Conservation (phyloP, 2,888 invertebrate genomes). For the Seira musarum region DNA sequence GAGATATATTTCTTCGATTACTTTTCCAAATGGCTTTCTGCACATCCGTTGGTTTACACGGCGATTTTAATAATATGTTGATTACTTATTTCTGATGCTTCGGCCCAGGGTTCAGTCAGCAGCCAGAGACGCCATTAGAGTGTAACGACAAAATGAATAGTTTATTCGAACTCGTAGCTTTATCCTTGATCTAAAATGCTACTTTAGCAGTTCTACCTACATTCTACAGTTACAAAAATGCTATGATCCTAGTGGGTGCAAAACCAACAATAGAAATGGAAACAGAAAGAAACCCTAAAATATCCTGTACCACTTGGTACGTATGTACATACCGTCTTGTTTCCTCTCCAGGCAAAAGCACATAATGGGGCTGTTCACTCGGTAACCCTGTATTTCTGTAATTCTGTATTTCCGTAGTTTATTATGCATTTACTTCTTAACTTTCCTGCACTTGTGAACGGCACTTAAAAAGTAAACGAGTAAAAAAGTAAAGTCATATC, state of each 20-base stretch:
- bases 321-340: neutral
- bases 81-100: neutral
- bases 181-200: neutral
- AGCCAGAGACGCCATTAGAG: neutral
- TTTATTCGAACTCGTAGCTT: neutral
- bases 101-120: neutral
- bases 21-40: neutral
- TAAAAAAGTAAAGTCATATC: too few relatives aligned
- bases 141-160: neutral
- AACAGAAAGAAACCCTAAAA: conserved; percentile 15
- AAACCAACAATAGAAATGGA: neutral
- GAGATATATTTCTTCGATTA: neutral
- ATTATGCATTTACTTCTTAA: too few relatives aligned
- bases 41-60: neutral
- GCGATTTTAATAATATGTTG: neutral
- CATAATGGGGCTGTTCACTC: too few relatives aligned
- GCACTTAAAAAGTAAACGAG: too few relatives aligned
- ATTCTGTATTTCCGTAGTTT: too few relatives aligned
- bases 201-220: neutral
- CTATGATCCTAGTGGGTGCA: too few relatives aligned
- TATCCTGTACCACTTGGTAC: conserved; percentile 32
- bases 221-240: neutral
- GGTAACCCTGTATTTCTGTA: too few relatives aligned
- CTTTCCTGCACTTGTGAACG: too few relatives aligned
- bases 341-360: neutral